Base-by-base conservation (phyloP, 1,140 invertebrate species). In the Zeugodacus cucurbitae region DNA sequence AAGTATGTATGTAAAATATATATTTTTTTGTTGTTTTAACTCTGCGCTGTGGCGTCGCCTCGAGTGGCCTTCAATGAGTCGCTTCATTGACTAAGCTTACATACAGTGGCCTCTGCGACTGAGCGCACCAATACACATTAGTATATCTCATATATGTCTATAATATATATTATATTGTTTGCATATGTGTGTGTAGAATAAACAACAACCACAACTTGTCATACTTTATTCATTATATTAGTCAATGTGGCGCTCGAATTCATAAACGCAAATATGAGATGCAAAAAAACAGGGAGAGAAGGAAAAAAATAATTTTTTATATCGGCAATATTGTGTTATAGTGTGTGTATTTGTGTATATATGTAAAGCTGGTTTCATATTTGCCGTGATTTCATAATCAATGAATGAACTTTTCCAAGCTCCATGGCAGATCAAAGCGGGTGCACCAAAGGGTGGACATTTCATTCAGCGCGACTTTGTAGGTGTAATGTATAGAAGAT, bases 171-270 rank as follows among this genome's bases (percentile, higher is more conserved):
- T n/a, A n/a, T n/a, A n/a, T n/a, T 26, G 17, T 29, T 3, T 48
- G 11, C 29, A n/a, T 48, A 29, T 37, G 3, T 29, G 10, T 44
- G 74, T 44, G 3, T 10, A 29, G 29, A 82, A 48, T 48, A 82
- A 82, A 82, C 26, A 82, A 82, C 22, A 48, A n/a, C 41, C 41
- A 82, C 41, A 82, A 82, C 7, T 54, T 54, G 74, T 82, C 74
- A 82, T 48, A 82, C 22, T 37, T 48, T 82, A 82, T 26, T 82
- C 74, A 82, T 82, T 48, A 48, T 82, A 82, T 54, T 82, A 82
- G 74, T 82, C 74, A 82, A 10, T 82, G 44, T 82, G 74, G n/a
- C 41, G 74, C 74, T 54, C 20, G 22, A 74, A 74, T 37, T 74
- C 67, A 74, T 44, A 44, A 34, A 48, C n/a, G 74, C 22, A 82